Evolutionary conservation across 2,113 vertebrate species (phyloP).

Genomic region (Psittacara wagleri): DNA sequence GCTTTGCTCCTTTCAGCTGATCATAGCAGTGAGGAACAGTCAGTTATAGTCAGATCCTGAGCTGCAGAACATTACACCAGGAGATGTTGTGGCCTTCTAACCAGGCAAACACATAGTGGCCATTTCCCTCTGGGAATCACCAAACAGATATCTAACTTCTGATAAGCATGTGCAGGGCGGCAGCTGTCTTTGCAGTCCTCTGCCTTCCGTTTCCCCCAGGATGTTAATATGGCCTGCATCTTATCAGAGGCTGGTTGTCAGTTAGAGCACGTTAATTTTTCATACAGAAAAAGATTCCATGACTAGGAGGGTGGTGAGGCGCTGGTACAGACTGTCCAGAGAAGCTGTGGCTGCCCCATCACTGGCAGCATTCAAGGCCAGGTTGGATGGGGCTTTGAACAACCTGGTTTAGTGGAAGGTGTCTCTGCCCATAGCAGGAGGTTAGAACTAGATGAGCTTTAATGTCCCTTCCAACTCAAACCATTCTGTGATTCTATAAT

Average conservation of each 20-base stretch:
- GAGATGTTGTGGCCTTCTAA: background rate
- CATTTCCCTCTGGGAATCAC: background rate
- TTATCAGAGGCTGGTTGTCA: background rate
- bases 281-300: background rate
- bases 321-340: background rate
- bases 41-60: background rate
- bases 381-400: background rate
- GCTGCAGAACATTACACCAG: background rate
- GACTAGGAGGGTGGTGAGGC: background rate
- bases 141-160: background rate
- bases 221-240: fast-evolving
- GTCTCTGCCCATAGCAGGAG: background rate
- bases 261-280: background rate
- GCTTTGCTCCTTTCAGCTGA: background rate
- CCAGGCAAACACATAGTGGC: background rate
- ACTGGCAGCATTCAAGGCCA: background rate
- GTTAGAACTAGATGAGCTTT: background rate
- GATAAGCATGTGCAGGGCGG: background rate
- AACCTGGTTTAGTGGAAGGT: background rate
- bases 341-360: background rate
- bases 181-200: background rate
- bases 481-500: background rate
- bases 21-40: background rate
- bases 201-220: background rate
- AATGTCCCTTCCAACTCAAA: background rate